Percentiles rank a stretch among this genome's conserved stretches.
phyloP scores from a whole-genome alignment of 2,888 invertebrate genomes.

The Sericinus montela region DNA sequence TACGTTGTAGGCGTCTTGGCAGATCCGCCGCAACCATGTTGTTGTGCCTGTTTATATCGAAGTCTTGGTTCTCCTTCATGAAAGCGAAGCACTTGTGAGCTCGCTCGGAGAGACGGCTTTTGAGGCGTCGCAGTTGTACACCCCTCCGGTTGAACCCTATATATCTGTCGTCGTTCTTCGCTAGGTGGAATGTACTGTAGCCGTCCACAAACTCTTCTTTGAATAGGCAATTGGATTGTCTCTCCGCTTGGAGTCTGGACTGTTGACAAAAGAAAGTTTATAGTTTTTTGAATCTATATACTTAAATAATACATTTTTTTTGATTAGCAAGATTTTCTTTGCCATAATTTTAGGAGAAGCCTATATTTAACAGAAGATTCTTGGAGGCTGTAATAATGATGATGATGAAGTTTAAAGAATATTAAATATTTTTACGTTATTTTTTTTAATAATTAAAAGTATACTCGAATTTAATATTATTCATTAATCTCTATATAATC shows the following conservation, averaged over 20 bases:
- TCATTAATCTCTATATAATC: too few relatives aligned
- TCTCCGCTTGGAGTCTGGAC: constrained; percentile 79
- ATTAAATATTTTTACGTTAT: too few relatives aligned
- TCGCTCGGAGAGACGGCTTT: constrained; percentile 57
- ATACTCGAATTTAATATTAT: too few relatives aligned
- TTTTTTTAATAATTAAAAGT: too few relatives aligned
- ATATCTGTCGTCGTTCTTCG: constrained; percentile 78
- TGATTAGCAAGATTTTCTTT: too few relatives aligned
- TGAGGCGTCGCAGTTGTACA: constrained; percentile 71
- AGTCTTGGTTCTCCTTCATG: constrained; percentile 81
- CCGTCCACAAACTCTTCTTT: constrained; percentile 81
- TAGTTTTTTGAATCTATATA: too few relatives aligned
- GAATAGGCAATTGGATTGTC: constrained; percentile 81
- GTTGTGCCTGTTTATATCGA: constrained; percentile 82
- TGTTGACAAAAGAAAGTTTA: constrained; percentile 33
- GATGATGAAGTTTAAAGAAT: too few relatives aligned
- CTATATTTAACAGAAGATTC: too few relatives aligned
- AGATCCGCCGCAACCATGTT: constrained; percentile 69
- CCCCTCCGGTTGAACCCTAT: constrained; percentile 82
- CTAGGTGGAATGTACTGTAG: constrained; percentile 82
- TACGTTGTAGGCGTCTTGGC: constrained; percentile 68
- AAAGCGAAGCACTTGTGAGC: constrained; percentile 81
- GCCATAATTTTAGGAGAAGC: too few relatives aligned
- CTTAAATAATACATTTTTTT: too few relatives aligned
- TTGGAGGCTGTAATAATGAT: too few relatives aligned